These are phyloP conservation scores for Ciconia stormi DNA, from an alignment of 2,113 vertebrate genomes.

Conservation along the genomic window DNA sequence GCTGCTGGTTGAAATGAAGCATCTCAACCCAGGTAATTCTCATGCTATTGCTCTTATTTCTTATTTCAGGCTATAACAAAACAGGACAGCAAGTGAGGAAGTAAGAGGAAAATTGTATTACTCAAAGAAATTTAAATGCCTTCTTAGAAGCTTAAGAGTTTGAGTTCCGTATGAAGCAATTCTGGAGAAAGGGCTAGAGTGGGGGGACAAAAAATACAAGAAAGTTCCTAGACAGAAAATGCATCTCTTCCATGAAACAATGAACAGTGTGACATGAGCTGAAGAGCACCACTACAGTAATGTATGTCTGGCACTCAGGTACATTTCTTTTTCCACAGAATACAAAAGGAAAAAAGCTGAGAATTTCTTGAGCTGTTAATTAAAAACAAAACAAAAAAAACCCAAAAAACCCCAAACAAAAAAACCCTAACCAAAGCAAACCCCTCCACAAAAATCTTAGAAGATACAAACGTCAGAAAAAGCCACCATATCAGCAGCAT, in stretches of 20 bases:
- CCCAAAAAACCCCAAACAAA: no score
- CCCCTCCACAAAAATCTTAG: background rate
- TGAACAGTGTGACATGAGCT: background rate
- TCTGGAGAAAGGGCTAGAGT: background rate
- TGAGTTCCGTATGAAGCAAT: constrained; percentile 28
- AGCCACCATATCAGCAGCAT: background rate
- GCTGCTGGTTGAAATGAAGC: background rate
- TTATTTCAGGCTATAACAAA: constrained; percentile 43
- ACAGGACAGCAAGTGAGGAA: constrained; percentile 25
- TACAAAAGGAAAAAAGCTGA: background rate
- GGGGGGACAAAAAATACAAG: background rate
- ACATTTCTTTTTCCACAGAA: background rate
- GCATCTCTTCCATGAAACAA: background rate
- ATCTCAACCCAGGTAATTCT: background rate
- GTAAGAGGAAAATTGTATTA: constrained; percentile 8
- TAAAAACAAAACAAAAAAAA: background rate
- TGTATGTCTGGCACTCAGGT: background rate
- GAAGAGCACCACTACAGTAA: background rate
- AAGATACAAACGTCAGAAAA: background rate
- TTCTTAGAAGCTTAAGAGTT: constrained; percentile 37
- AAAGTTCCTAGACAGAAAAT: background rate
- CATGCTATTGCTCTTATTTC: constrained; percentile 8
- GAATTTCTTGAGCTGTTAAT: background rate
- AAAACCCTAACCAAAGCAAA: no score
- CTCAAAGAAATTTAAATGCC: constrained; percentile 18